Percentiles rank a stretch among this genome's conserved stretches.
These are phyloP conservation scores for Eublepharis macularius DNA, from an alignment of 2,113 vertebrate species.

Conservation along the genomic window DNA sequence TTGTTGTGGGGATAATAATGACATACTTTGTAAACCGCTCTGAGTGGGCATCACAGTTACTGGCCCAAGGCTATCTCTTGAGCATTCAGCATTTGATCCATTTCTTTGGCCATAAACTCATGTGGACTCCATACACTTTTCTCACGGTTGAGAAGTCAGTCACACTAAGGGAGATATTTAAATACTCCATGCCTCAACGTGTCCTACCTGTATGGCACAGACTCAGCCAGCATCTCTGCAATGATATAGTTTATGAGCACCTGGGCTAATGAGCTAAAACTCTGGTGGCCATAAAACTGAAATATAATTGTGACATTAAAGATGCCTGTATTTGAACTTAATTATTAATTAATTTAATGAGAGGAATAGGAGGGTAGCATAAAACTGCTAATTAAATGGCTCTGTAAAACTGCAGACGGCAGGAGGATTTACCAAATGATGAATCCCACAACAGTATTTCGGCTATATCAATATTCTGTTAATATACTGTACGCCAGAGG, in stretches of 20 bases:
- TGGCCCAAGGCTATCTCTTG: not conserved
- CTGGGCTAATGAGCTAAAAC: conserved; percentile 80
- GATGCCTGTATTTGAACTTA: conserved; percentile 90
- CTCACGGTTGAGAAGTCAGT: not conserved
- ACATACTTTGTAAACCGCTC: no score
- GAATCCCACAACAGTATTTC: conserved; percentile 81
- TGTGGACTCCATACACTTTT: not conserved
- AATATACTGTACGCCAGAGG: conserved; percentile 89
- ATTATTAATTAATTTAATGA: conserved; percentile 94
- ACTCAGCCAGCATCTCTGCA: conserved; percentile 68
- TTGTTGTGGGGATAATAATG: no score
- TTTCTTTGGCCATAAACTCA: not conserved
- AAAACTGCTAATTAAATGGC: conserved; percentile 88
- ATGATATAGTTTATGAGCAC: conserved; percentile 77
- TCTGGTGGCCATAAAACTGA: conserved; percentile 86
- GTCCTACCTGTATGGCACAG: conserved; percentile 46
- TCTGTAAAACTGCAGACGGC: conserved; percentile 82
- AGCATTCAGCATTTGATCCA: not conserved
- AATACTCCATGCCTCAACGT: conserved; percentile 33
- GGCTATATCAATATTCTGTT: conserved; percentile 93
- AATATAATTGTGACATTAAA: conserved; percentile 93
- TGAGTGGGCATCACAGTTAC: no score
- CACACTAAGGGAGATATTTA: conserved; percentile 52
- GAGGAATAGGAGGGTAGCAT: conserved; percentile 81
- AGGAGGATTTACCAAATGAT: conserved; percentile 84